Evolutionary conservation across 2,797 vertebrate genomes (phyloP).

Genomic region (Anolis apletophallus): DNA sequence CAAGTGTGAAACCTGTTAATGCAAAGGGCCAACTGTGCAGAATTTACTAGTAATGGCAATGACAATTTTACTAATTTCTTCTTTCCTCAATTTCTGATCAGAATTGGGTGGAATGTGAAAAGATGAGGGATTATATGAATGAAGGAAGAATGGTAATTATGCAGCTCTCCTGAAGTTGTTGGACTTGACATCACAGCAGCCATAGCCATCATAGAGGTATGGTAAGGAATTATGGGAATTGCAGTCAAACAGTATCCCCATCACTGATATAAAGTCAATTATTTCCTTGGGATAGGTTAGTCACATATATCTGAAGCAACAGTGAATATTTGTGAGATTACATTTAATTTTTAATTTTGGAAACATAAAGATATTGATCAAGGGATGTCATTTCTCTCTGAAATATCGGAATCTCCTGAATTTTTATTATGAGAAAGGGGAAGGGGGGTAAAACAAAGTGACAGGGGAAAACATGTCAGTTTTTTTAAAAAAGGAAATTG

Average conservation of each 20-base stretch:
- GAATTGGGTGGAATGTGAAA: background rate
- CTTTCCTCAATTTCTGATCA: background rate
- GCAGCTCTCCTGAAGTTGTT: too few species aligned
- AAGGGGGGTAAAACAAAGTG: slow-evolving; percentile 23
- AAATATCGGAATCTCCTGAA: background rate
- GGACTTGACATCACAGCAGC: too few species aligned
- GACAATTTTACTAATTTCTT: background rate
- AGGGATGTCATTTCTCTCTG: background rate
- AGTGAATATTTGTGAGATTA: background rate
- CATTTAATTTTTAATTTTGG: background rate
- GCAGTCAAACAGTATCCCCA: too few species aligned
- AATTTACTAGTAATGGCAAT: background rate
- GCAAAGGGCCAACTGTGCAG: too few species aligned
- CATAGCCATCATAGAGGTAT: too few species aligned
- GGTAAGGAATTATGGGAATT: too few species aligned
- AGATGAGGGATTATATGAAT: too few species aligned
- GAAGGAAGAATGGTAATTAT: too few species aligned
- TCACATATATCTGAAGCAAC: background rate
- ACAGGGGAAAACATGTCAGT: background rate
- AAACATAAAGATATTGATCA: background rate
- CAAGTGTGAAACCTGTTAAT: too few species aligned
- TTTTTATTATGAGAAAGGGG: too few species aligned
- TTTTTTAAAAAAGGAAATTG: slow-evolving; percentile 29
- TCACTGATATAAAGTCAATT: background rate
- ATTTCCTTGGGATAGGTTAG: background rate